Percentiles rank a stretch among this genome's conserved stretches.
These are phyloP conservation scores for Amblyteles armatorius DNA, from an alignment of 2,888 invertebrate genomes.

Conservation along the genomic window DNA sequence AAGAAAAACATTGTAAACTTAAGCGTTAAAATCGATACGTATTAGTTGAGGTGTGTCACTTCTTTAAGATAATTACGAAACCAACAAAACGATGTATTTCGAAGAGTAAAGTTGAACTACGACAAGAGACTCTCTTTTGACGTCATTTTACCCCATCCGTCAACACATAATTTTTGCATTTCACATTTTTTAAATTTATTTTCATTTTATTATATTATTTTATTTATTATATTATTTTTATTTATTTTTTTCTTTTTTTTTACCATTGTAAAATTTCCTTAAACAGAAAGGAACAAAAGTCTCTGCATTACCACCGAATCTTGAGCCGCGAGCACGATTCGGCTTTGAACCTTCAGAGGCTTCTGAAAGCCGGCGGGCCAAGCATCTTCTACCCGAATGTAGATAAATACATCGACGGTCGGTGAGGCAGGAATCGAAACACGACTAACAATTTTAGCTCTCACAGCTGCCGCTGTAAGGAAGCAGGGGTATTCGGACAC, in stretches of 20 bases:
- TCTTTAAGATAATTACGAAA: constrained; percentile 40
- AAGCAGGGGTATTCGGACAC: neutral
- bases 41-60: constrained; percentile 44
- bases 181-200: too few relatives aligned
- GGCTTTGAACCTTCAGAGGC: neutral
- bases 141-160: neutral
- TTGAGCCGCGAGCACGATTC: neutral
- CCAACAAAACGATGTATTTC: constrained; percentile 34
- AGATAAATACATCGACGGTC: neutral
- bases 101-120: constrained; percentile 47
- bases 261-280: too few relatives aligned
- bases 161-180: neutral
- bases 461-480: neutral
- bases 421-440: constrained; percentile 8
- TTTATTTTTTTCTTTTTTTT: too few relatives aligned
- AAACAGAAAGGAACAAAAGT: too few relatives aligned
- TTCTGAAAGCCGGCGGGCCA: neutral
- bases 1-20: constrained; percentile 50
- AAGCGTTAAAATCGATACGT: constrained; percentile 50
- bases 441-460: neutral
- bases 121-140: constrained; percentile 11
- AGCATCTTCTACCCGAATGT: neutral
- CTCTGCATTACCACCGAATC: neutral
- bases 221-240: too few relatives aligned
- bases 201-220: too few relatives aligned